Percentiles rank a stretch among this genome's conserved stretches.
Evolutionary conservation across 2,797 vertebrate species (phyloP).

Genomic region (Psittacula echo): DNA sequence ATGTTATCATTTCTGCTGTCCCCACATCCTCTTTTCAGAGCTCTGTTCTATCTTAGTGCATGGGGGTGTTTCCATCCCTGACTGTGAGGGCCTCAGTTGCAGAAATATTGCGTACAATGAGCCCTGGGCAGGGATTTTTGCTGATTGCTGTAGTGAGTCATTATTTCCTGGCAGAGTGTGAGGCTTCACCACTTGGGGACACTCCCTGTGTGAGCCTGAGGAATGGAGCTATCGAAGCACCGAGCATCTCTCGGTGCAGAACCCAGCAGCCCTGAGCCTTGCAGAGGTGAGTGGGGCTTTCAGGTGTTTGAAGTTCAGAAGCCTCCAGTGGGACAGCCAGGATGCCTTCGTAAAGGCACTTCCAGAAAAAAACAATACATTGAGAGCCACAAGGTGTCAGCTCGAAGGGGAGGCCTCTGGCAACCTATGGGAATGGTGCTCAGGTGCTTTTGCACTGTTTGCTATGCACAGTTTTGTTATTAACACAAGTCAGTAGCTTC

Average conservation of each 20-base stretch:
- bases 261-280: not conserved
- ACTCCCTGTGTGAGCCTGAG: not conserved
- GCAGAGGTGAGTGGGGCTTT: not conserved
- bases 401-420: not conserved
- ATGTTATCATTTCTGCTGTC: not conserved
- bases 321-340: not conserved
- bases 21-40: slow-evolving; percentile 7
- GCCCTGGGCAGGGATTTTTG: not conserved
- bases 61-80: not conserved
- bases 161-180: not conserved
- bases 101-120: not conserved
- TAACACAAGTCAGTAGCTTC: not conserved
- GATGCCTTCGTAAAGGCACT: not conserved
- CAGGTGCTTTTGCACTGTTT: not conserved
- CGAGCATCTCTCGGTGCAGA: not conserved
- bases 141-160: not conserved
- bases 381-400: not conserved
- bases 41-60: not conserved
- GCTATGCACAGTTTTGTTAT: not conserved
- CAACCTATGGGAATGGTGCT: not conserved
- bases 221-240: not conserved
- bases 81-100: not conserved
- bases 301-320: not conserved
- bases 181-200: not conserved
- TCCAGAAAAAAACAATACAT: not conserved